Evolutionary conservation across 92 coral and sea anemone species (phyloP).

Genomic region (Zoanthus solanderi): DNA sequence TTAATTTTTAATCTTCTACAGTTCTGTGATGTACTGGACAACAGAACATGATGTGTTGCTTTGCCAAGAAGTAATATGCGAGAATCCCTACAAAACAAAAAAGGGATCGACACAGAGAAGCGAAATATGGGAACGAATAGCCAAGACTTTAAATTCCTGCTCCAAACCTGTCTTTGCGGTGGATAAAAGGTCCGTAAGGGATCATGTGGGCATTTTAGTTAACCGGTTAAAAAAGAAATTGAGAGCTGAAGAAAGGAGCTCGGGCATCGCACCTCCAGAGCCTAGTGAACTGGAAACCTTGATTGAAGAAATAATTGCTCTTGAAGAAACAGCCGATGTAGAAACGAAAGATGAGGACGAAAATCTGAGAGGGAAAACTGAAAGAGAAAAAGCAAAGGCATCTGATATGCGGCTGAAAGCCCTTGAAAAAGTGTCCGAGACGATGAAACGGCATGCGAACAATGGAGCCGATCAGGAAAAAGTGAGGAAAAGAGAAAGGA

Average conservation of each 20-base stretch:
- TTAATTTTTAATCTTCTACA: conserved; percentile 17
- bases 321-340: conserved; percentile 29
- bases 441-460: conserved; percentile 41
- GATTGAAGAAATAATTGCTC: conserved; percentile 19
- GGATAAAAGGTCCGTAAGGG: conserved; percentile 3
- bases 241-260: conserved; percentile 49
- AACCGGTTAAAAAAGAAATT: neutral
- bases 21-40: conserved; percentile 27
- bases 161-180: neutral
- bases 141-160: neutral
- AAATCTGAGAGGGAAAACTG: conserved; percentile 21
- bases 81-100: conserved; percentile 2
- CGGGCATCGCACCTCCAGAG: conserved; percentile 48
- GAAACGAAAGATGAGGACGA: conserved; percentile 32
- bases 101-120: conserved; percentile 6
- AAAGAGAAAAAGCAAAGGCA: conserved; percentile 6
- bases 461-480: conserved; percentile 30
- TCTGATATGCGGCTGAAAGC: conserved; percentile 24
- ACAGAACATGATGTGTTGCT: conserved; percentile 12
- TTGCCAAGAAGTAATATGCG: neutral
- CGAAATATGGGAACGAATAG: conserved; percentile 7
- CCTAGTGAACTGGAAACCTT: conserved; percentile 36
- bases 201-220: neutral
- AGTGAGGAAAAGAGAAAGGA: conserved; percentile 52
- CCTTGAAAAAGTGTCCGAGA: conserved; percentile 32